Base-by-base conservation (phyloP, 2,888 invertebrate genomes). In the Poecilus cupreus region DNA sequence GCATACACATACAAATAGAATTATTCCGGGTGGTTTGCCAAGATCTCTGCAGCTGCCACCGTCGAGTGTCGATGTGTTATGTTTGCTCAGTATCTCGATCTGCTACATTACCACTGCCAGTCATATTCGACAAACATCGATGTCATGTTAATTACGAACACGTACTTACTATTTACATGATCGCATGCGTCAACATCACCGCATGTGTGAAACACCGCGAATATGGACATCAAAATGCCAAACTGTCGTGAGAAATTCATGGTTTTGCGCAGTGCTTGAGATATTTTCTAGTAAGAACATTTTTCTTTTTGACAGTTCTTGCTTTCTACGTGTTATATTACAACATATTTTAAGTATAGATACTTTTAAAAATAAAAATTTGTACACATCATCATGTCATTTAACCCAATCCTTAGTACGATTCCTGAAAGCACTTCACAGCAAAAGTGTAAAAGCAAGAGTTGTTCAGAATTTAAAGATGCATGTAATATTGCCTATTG, bases 111-210 rank as follows among this genome's bases (percentile, higher is more conserved):
- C 32, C 32, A 3, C 1, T 32, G 32, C 54, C 22, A 20, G 54
- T 54, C 54, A 18, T 16, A 49, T 54, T 54, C 22, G 54, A 22
- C 22, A 54, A 54, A 54, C 54, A 54, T 54, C 20, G 20, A 54
- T 20, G 51, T 54, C 51, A 22, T 22, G 43, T 3, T 43, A 43
- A 43, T 43, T 43, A 43, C 43, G n/a, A 43, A 43, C 11, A 18
- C 49, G 49, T 49, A 49, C 18, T 49, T 54, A 22, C 54, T 54
- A 54, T 22, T 54, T 54, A 3, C 54, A 43, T 43, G 13, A 3
- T 43, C 13, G n/a, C 3, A 43, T 43, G 10, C 43, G 43, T 43
- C n/a, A 32, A 32, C 4, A 32, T 32, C 8, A 3, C 11, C 5
- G 43, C n/a, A 11, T 43, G n/a, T 43, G n/a, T 2, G 3, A n/a